Base-by-base conservation (phyloP, 2,797 vertebrate species). In the Nannoperca obscura region DNA sequence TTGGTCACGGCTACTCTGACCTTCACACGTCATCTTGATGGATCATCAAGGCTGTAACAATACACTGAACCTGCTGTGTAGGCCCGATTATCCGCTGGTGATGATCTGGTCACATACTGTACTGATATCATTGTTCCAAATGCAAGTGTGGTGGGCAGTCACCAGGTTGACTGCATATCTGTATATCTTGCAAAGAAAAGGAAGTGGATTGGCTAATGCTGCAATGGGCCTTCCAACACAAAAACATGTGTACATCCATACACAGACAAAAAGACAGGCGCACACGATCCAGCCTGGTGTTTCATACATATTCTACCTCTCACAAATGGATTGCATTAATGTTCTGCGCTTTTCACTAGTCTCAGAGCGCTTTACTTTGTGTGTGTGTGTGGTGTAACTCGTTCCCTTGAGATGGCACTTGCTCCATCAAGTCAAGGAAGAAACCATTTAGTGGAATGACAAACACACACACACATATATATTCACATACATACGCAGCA, bases 401-500 rank as follows among this genome's bases (percentile, higher is more conserved):
- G 72, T 80, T 93, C 93, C 91, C 92, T 85, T 62, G 92, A 91
- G 92, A 91, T 82, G 85, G 71, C 88, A 87, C 93, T 91, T 90
- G 91, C 87, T 93, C 92, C 88, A 92, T 94, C 93, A 92, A 90
- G 88, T 91, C 86, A 90, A 90, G 89, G 92, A 92, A 91, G 91
- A 93, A 93, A 90, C 84, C 91, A 93, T 94, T 94, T 93, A 93
- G 91, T 80, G 79, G 83, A 92, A 92, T 93, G 87, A 92, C 86
- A 92, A 84, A 92, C 89, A 93, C 84, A 90, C 65, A 60, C 32
- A 93, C 84, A 90, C 65, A 60, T 60, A 92, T 24, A 68, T 54
- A 83, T 34, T 70, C 62, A 80, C 65, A 75, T 67, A 50, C 76
- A 74, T 47, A 63, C 72, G 57, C 66, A 75, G 54, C 82, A 88